Conservation (phyloP, 2,888 invertebrate species). For the Drosophila longiperda region DNA sequence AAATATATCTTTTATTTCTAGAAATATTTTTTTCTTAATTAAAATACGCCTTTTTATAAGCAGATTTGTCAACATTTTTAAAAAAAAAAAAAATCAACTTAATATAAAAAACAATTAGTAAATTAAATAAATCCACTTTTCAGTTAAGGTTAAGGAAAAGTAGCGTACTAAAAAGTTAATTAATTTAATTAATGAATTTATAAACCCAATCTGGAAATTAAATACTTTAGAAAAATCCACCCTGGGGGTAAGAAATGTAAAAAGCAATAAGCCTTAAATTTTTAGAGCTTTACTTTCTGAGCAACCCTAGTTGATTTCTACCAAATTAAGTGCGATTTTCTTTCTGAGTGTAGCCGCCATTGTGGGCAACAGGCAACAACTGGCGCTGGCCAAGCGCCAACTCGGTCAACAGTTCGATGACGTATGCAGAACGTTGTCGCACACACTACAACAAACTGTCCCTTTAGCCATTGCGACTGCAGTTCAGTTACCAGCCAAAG, state of each 20-base stretch:
- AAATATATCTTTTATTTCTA: background rate
- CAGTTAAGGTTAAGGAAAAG: background rate
- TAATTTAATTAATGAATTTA: background rate
- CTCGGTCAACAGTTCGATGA: conserved; percentile 81
- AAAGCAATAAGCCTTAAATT: background rate
- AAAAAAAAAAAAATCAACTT: background rate
- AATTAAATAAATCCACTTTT: background rate
- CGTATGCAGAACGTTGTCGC: conserved; percentile 72
- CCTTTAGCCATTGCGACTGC: conserved; percentile 34
- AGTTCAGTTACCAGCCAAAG: conserved; percentile 24
- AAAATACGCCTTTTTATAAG: background rate
- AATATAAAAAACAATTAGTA: no score
- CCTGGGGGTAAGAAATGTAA: background rate
- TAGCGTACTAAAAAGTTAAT: background rate
- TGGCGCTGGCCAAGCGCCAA: conserved; percentile 73
- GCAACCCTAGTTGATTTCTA: background rate
- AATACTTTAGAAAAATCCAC: background rate
- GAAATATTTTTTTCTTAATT: background rate
- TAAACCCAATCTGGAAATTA: no score
- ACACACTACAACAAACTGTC: conserved; percentile 25
- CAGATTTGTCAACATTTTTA: background rate
- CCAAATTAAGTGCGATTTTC: background rate
- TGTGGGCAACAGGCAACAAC: conserved; percentile 69
- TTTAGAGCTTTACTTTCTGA: background rate
- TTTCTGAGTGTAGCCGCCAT: background rate